Base-by-base conservation (phyloP, 2,113 vertebrate genomes). In the Emydura subglobosa region DNA sequence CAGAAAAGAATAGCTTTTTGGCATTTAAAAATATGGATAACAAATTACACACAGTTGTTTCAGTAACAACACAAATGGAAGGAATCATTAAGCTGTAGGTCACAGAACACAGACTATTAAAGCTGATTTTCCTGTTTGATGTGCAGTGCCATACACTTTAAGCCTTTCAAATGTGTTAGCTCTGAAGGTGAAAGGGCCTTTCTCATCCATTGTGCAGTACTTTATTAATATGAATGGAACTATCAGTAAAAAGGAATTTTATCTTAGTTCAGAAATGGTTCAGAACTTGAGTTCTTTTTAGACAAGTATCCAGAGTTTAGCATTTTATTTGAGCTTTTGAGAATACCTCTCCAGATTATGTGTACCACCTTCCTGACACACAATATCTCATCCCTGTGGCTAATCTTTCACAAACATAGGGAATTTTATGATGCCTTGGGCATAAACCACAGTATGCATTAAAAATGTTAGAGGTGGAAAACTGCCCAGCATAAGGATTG, bases 191-290 rank as follows among this genome's bases (percentile, higher is more conserved):
- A 87, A 82, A 57, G 29, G 87, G 25, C 79, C 27, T 81, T 86
- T 90, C 79, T 86, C 7, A 50, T 34, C n/a, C 61, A 27, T 50
- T 87, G 72, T 86, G 51, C 27, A 82, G 44, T 42, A 91, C 65
- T 85, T 87, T 22, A 25, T 87, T 85, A 90, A 87, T 87, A 65
- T 57, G 86, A 92, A 92, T 87, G 54, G 27, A 88, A 19, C 34
- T 81, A 39, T 27, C 6, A 27, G 2, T 74, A 55, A 85, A 94
- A 89, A 90, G 88, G 29, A 54, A 47, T 65, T 92, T 95, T 39
- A 50, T 14, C 82, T 82, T 65, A 55, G 50, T 79, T 82, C 44
- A 27, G 57, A 49, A 82, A 47, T 83, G 34, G 34, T 0, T 86
- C 34, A 88, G 82, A 87, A 59, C 19, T 42, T 0, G 7, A 42